phyloP scores from a whole-genome alignment of 1,140 invertebrate species.

The Pteromalus puparum region DNA sequence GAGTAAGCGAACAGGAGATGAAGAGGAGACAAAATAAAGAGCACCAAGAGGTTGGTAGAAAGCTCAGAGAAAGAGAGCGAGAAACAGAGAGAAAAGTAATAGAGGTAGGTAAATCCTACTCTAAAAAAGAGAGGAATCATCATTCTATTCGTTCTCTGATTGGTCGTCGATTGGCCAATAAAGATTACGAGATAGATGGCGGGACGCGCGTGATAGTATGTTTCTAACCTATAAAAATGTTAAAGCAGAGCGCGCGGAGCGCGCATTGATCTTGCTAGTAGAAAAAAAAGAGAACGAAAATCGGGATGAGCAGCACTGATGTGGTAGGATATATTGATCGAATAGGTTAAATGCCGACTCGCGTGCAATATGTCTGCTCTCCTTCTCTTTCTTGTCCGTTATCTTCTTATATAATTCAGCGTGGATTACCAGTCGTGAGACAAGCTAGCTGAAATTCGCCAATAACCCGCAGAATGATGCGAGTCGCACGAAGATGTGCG shows the following conservation, averaged over 20 bases:
- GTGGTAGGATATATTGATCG: constrained; percentile 56
- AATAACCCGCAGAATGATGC: too few relatives aligned
- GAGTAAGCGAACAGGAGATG: neutral
- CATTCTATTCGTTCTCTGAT: too few relatives aligned
- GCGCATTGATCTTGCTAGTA: too few relatives aligned
- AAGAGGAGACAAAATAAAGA: neutral
- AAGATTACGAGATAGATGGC: too few relatives aligned
- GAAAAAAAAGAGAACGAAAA: neutral
- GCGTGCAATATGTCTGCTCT: constrained; percentile 53
- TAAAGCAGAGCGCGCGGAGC: too few relatives aligned
- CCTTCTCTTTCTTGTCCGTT: neutral
- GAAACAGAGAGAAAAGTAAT: neutral
- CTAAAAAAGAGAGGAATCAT: too few relatives aligned
- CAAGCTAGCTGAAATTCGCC: too few relatives aligned
- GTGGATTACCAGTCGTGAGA: too few relatives aligned
- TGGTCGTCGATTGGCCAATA: too few relatives aligned
- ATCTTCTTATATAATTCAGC: neutral
- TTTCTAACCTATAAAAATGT: too few relatives aligned
- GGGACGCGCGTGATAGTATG: too few relatives aligned
- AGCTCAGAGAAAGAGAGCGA: neutral
- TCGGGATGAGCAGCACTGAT: neutral
- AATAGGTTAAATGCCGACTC: constrained; percentile 54
- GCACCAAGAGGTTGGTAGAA: neutral
- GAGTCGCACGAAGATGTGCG: too few relatives aligned
- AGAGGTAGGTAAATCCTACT: neutral